These are phyloP conservation scores for Ochotona princeps DNA, from an alignment of 2,113 vertebrate species.

Conservation along the genomic window DNA sequence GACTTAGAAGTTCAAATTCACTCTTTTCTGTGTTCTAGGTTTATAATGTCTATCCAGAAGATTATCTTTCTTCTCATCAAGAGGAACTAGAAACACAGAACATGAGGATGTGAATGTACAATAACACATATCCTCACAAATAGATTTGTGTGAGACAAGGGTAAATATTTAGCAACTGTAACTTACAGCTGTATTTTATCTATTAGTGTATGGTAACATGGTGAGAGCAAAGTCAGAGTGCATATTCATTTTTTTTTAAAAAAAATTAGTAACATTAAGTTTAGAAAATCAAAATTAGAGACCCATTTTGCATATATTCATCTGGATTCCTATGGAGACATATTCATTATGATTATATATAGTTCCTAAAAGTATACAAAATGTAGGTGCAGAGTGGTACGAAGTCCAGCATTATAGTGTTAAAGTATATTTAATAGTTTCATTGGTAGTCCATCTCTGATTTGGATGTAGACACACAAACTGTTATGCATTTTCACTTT, in stretches of 20 bases:
- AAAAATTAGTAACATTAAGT: conserved; percentile 61
- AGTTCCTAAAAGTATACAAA: background rate
- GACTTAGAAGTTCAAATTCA: background rate
- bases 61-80: background rate
- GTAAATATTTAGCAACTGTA: conserved; percentile 62
- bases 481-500: too few relatives aligned
- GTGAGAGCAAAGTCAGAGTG: conserved; percentile 60
- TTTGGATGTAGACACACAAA: too few relatives aligned
- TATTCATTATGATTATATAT: conserved; percentile 35
- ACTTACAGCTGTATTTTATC: conserved; percentile 66
- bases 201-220: conserved; percentile 67
- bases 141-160: background rate
- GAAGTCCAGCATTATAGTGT: too few relatives aligned
- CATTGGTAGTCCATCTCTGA: too few relatives aligned
- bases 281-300: conserved; percentile 56
- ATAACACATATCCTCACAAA: conserved; percentile 15
- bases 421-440: too few relatives aligned
- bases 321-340: background rate
- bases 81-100: conserved; percentile 12
- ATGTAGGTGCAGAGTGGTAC: too few relatives aligned
- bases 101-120: conserved; percentile 8
- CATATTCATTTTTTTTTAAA: conserved; percentile 36
- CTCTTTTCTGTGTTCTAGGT: background rate
- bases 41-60: background rate
- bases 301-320: conserved; percentile 32